phyloP scores from a whole-genome alignment of 2,797 vertebrate genomes.

The Rhincodon typus region DNA sequence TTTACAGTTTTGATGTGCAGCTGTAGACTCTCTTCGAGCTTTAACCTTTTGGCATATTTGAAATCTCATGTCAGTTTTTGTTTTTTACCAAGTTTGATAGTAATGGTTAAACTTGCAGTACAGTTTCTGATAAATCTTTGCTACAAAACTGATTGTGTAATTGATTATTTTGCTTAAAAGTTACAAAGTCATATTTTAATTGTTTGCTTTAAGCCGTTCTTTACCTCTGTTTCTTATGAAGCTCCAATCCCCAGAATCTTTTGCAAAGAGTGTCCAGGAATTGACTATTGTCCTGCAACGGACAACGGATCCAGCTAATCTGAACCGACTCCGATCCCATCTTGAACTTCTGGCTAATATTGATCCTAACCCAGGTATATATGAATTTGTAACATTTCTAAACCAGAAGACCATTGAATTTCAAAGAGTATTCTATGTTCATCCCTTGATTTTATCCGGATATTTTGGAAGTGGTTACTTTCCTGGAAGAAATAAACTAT shows the following conservation, averaged over 20 bases:
- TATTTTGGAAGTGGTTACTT: neutral
- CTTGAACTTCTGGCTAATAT: conserved; percentile 90
- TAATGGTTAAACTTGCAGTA: neutral
- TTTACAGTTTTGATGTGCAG: neutral
- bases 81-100: neutral
- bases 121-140: neutral
- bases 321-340: conserved; percentile 81
- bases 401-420: neutral
- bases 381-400: neutral
- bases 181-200: neutral
- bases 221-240: conserved; percentile 48
- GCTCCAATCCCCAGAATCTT: conserved; percentile 92
- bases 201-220: neutral
- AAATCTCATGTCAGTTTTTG: neutral
- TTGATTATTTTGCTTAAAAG: neutral
- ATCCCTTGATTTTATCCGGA: neutral
- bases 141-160: neutral
- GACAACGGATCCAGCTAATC: conserved; percentile 87
- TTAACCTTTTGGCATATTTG: neutral
- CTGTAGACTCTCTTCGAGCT: neutral
- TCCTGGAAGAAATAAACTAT: neutral
- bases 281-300: conserved; percentile 91
- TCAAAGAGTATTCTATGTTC: neutral
- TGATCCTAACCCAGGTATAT: conserved; percentile 86
- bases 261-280: conserved; percentile 94